Evolutionary conservation across 2,888 invertebrate genomes (phyloP).

Genomic region (Hypsopygia costalis): DNA sequence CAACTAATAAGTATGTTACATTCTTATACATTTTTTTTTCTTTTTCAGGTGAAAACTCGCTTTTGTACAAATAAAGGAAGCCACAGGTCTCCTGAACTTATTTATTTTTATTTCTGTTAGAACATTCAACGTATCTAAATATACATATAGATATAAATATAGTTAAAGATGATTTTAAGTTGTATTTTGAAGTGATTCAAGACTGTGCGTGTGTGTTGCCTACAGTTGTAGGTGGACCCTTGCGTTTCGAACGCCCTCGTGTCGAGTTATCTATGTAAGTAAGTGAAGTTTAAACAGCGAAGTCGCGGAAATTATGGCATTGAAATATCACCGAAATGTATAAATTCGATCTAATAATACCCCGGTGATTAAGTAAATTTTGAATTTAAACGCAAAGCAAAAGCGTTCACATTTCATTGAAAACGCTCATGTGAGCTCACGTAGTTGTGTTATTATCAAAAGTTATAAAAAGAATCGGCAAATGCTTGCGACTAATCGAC

Average conservation of each 20-base stretch:
- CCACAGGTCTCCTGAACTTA: conserved; percentile 57
- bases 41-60: conserved; percentile 54
- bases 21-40: conserved; percentile 15
- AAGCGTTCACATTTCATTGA: too few relatives aligned
- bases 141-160: conserved; percentile 68
- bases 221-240: conserved; percentile 40
- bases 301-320: too few relatives aligned
- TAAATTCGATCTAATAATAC: too few relatives aligned
- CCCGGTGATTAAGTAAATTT: too few relatives aligned
- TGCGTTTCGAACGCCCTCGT: conserved; percentile 4
- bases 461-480: too few relatives aligned
- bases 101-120: conserved; percentile 73
- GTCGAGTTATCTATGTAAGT: background rate
- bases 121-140: conserved; percentile 64
- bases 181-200: conserved; percentile 33
- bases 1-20: too few relatives aligned
- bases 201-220: conserved; percentile 43
- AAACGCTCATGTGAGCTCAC: too few relatives aligned
- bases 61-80: conserved; percentile 70
- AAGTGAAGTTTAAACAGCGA: background rate
- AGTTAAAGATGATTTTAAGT: conserved; percentile 59
- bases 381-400: too few relatives aligned
- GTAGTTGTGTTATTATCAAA: too few relatives aligned
- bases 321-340: too few relatives aligned
- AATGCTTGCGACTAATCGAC: too few relatives aligned